phyloP scores from a whole-genome alignment of 2,113 vertebrate species.

The Tor tambroides region DNA sequence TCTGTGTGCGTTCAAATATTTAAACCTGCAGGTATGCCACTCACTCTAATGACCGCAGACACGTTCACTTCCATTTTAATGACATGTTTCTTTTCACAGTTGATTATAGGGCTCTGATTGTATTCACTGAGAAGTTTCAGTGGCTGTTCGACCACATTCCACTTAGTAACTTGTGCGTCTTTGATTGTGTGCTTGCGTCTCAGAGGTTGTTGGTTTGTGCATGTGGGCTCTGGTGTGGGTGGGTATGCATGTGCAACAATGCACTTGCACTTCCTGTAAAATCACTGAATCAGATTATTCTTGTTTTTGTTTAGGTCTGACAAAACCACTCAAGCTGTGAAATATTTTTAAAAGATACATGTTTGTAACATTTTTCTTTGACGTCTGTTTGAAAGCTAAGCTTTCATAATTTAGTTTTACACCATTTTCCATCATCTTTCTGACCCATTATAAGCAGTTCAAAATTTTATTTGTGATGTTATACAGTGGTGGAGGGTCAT shows the following conservation, averaged over 20 bases:
- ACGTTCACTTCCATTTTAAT: background rate
- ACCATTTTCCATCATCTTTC: background rate
- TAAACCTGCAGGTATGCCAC: constrained; percentile 7
- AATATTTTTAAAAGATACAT: background rate
- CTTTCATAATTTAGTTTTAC: background rate
- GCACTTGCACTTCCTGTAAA: constrained; percentile 3
- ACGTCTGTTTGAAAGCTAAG: background rate
- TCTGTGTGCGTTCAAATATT: background rate
- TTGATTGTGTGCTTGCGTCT: background rate
- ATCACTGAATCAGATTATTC: background rate
- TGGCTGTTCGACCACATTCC: constrained; percentile 46
- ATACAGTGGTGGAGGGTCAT: background rate
- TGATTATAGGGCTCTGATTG: constrained; percentile 3
- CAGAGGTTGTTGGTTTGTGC: background rate
- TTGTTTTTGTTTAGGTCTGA: background rate
- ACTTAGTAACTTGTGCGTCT: background rate
- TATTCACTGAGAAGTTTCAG: constrained; percentile 5
- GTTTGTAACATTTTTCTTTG: background rate
- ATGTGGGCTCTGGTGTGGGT: constrained; percentile 5
- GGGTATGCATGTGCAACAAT: background rate
- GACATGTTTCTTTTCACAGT: constrained; percentile 8
- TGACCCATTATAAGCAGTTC: background rate
- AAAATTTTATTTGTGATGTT: background rate
- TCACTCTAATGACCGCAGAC: background rate
- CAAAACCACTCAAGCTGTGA: background rate